A percentile compares a stretch with the other conserved stretches of the same genome.
Evolutionary conservation across 2,888 invertebrate genomes (phyloP).

Genomic region (Diogma glabrata): DNA sequence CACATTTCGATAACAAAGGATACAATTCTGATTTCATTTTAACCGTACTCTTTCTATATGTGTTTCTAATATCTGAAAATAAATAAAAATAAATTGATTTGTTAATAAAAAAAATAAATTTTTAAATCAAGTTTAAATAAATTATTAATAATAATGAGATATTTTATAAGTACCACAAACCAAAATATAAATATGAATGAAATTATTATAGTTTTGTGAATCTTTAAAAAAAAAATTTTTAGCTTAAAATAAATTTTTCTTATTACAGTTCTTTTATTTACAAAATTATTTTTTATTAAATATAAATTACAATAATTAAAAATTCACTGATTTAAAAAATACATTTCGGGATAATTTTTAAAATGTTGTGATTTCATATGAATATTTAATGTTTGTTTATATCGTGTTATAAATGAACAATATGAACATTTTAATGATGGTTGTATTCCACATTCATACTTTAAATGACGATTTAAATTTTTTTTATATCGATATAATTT

Average conservation of each 20-base stretch:
- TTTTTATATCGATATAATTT: slow-evolving; percentile 46
- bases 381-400: slow-evolving; percentile 40
- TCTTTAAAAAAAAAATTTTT: slow-evolving; percentile 9
- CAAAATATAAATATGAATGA: not conserved
- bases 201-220: slow-evolving; percentile 1
- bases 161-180: slow-evolving; percentile 7
- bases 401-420: slow-evolving; percentile 41
- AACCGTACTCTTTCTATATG: slow-evolving; percentile 28
- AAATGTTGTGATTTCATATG: slow-evolving; percentile 37
- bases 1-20: slow-evolving; percentile 8
- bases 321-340: too few relatives aligned
- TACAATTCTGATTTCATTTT: slow-evolving; percentile 1
- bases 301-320: too few relatives aligned
- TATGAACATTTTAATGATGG: slow-evolving; percentile 43
- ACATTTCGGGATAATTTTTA: slow-evolving; percentile 9
- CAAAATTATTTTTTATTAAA: slow-evolving; percentile 1
- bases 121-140: slow-evolving; percentile 21
- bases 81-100: slow-evolving; percentile 5
- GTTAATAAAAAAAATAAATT: not conserved
- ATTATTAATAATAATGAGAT: slow-evolving; percentile 36
- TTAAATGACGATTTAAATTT: slow-evolving; percentile 45
- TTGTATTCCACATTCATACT: slow-evolving; percentile 45
- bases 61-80: slow-evolving; percentile 39
- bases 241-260: not conserved
- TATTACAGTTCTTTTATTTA: slow-evolving; percentile 1